Conservation (phyloP, 2,113 vertebrate species). For the Illadopsis cleaveri region DNA sequence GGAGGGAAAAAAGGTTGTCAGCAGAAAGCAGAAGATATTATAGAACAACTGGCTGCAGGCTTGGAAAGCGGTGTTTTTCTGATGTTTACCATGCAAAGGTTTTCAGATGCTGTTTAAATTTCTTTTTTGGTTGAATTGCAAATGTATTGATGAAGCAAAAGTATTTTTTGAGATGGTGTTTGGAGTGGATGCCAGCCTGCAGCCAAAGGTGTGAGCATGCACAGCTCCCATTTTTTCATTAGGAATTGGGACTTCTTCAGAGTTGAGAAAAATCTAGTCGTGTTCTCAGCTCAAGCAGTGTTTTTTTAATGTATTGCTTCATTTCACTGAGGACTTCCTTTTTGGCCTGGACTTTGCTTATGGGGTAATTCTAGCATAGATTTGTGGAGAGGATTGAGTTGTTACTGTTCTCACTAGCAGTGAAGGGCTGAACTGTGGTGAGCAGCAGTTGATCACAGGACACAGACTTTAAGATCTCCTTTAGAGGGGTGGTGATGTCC, state of each 20-base stretch:
- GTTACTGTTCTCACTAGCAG: background rate
- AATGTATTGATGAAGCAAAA: background rate
- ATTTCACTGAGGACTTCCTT: background rate
- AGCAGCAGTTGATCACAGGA: background rate
- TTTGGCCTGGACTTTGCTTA: background rate
- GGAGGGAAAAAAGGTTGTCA: conserved; percentile 73
- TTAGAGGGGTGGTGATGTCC: background rate
- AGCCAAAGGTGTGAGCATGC: background rate
- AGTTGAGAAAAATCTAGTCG: background rate
- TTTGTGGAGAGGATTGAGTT: background rate
- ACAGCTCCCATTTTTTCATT: background rate
- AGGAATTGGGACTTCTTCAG: background rate
- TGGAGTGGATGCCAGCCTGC: background rate
- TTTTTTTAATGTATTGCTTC: background rate
- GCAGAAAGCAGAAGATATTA: conserved; percentile 67
- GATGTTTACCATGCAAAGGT: conserved; percentile 51
- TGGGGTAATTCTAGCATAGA: background rate
- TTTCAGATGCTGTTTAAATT: background rate
- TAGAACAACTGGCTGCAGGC: conserved; percentile 65
- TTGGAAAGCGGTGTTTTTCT: conserved; percentile 45
- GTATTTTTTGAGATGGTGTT: background rate
- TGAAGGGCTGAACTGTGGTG: background rate
- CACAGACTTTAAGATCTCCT: background rate
- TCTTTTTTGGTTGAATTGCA: conserved; percentile 21
- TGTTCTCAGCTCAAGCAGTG: background rate